A percentile compares a stretch with the other conserved stretches of the same genome.
Evolutionary conservation across 2,797 vertebrate genomes (phyloP).

Genomic region (Anguilla megastoma): DNA sequence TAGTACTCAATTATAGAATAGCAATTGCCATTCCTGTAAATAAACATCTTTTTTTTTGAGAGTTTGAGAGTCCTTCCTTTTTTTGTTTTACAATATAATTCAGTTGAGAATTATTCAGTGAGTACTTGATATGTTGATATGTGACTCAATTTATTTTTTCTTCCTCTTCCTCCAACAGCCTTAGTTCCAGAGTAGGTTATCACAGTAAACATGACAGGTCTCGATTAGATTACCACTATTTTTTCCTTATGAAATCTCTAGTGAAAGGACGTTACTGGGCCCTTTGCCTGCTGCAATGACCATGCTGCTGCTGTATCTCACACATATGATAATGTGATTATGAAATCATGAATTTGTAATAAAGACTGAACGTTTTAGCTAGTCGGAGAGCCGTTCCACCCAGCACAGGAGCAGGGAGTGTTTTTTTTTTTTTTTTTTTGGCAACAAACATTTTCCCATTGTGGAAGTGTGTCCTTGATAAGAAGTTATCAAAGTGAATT

Average conservation of each 20-base stretch:
- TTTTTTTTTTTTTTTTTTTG: background rate
- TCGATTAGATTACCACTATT: background rate
- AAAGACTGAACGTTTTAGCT: background rate
- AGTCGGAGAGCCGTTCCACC: background rate
- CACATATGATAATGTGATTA: conserved; percentile 12
- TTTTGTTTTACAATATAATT: background rate
- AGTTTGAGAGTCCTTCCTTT: too few relatives aligned
- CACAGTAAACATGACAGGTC: background rate
- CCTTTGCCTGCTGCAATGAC: background rate
- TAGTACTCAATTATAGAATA: too few relatives aligned
- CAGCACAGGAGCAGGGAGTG: background rate
- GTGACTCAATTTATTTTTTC: background rate
- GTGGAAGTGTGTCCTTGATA: background rate
- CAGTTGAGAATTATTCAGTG: background rate
- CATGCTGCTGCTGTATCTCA: background rate
- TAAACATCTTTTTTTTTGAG: too few relatives aligned
- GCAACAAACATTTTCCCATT: background rate
- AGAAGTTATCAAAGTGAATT: background rate
- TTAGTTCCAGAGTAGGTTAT: background rate
- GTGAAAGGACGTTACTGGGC: background rate
- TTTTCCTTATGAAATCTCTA: background rate
- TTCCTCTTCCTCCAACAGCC: background rate
- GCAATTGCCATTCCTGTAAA: too few relatives aligned
- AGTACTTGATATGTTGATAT: background rate
- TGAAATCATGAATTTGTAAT: conserved; percentile 21